Evolutionary conservation across 2,888 invertebrate species (phyloP).

Genomic region (Melinaea menophilus): DNA sequence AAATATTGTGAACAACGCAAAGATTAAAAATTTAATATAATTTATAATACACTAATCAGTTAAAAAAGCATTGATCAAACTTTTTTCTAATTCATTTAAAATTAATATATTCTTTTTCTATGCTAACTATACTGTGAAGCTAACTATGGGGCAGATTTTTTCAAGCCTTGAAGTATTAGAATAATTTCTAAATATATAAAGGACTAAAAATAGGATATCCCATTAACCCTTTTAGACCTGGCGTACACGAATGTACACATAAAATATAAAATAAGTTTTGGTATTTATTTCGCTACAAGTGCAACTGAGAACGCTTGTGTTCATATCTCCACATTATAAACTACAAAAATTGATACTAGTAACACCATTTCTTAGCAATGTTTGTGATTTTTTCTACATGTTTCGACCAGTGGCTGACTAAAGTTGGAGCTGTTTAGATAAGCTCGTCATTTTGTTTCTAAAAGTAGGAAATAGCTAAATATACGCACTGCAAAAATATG

Average conservation of each 20-base stretch:
- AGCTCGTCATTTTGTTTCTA: no score
- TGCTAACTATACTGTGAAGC: no score
- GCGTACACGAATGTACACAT: conserved; percentile 23
- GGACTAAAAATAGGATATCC: not conserved
- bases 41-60: no score
- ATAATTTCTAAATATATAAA: not conserved
- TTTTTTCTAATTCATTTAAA: no score
- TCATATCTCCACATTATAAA: conserved; percentile 20
- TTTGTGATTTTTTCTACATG: conserved; percentile 21
- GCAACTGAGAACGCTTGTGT: conserved; percentile 19
- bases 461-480: no score
- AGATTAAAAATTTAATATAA: no score
- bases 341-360: conserved; percentile 21
- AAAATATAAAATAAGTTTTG: conserved; percentile 17
- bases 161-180: not conserved
- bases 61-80: no score
- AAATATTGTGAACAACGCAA: no score
- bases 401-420: conserved; percentile 23
- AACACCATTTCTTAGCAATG: conserved; percentile 23
- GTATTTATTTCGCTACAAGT: conserved; percentile 19
- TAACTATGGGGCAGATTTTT: no score
- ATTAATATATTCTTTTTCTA: no score
- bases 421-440: conserved; percentile 21
- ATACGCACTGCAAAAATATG: no score
- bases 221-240: conserved; percentile 22